Base-by-base conservation (phyloP, 2,888 invertebrate genomes). In the Ectropis crepuscularia region DNA sequence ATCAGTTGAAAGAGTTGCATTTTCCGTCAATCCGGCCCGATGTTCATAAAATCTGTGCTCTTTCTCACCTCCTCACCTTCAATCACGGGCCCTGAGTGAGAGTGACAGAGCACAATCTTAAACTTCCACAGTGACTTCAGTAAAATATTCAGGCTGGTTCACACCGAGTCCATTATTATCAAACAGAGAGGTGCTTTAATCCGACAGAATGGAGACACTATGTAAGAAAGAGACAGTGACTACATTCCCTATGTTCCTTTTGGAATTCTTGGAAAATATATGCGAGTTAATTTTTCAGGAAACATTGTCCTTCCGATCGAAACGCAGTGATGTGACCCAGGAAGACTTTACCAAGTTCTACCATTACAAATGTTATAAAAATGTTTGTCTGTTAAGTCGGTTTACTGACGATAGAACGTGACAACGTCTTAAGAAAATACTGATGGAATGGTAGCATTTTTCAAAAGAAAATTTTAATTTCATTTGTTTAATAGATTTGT, bases 101-200 rank as follows among this genome's bases (percentile, higher is more conserved):
- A 70, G 62, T 53, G 59, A 65, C 49, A 55, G 41, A 57, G 58
- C 51, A 69, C 61, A 65, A 71, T 68, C 68, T 73, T 69, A 72
- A 63, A 71, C 67, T 68, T 65, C 70, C 72, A 77, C 75, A 74
- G 79, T 76, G 71, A 73, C 75, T 74, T 62, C 69, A 68, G 74
- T 82, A 78, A 82, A 83, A 83, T 82, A 84, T 73, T 73, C 72
- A 73, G 72, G 66, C 59, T 68, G 67, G 65, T 86, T 84, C 82
- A 80, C 77, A 74, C 74, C 75, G 79, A 78, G 75, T 82, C 80
- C 85, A 81, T 83, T 76, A 73, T 73, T 74, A 86, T 84, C 80
- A 83, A 83, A 82, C 79, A 77, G 75, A 76, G 81, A 85, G 82
- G 81, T 81, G 83, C 78, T 85, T 85, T 88, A 89, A 86, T 87